Evolutionary conservation across 2,113 vertebrate genomes (phyloP), one percentile per base, ranked within the genome.

Genomic region (Neogobius melanostomus): DNA sequence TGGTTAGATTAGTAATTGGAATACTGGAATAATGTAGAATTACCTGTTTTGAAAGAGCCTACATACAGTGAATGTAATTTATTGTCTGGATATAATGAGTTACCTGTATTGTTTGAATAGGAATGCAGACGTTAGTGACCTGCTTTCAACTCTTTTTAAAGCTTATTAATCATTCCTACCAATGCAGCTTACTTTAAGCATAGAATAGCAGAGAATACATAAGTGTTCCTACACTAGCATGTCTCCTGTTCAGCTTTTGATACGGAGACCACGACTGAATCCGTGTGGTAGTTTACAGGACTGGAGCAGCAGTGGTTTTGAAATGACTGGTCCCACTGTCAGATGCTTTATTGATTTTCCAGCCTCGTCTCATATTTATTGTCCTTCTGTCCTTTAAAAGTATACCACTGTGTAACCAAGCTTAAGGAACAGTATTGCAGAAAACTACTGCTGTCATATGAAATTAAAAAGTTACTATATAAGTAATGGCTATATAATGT

Each of bases 211-310:
- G 6, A 42, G 56, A 9, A 57, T 11, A 85, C 75, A 64, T 56
- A 85, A 85, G 78, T 76, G 71, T 86, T 72, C 61, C 68, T 11
- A 4, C 74, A 71, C 80, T 87, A 82, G 81, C 72, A 75, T 88
- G 81, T 83, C 81, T 75, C 62, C 84, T 87, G 84, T 4, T 16
- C 85, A 87, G 85, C 85, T 89, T 53, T 53, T 53, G 71, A 81
- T 75, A 69, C 56, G 66, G 69, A 45, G 81, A 85, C 84, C 77
- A 77, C 71, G 52, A 44, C 66, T 54, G 66, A 52, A 47, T 59
- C 72, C 43, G 59, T 57, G 66, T 56, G 16, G 28, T 78, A 53
- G 65, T 71, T 52, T 62, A 56, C 28, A 74, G 52, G 50, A 70
- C 66, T 7, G 12, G 10, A 51, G 21, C 2, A 15, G 66, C 28